Conservation (phyloP, 2,113 vertebrate genomes). For the Thymallus thymallus region DNA sequence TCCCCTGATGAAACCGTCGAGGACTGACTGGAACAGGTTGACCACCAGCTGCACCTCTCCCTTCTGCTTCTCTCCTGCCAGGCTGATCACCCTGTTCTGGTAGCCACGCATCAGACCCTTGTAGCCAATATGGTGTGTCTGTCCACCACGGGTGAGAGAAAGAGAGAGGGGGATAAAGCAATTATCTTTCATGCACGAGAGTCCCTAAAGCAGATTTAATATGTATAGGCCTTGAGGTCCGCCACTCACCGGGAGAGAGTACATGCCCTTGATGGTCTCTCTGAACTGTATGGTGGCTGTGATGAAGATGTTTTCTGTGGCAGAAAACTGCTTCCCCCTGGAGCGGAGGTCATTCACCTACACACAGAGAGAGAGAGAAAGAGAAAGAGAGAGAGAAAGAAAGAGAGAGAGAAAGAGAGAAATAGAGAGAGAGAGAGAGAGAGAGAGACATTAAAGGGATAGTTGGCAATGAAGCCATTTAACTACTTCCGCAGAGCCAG, state of each 20-base stretch:
- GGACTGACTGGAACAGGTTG: constrained; percentile 93
- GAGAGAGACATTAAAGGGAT: too few relatives aligned
- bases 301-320: constrained; percentile 87
- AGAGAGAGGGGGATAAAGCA: neutral
- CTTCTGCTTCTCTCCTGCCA: constrained; percentile 84
- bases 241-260: constrained; percentile 86
- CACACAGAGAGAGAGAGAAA: neutral
- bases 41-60: constrained; percentile 89
- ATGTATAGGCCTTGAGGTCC: neutral
- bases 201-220: neutral
- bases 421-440: too few relatives aligned
- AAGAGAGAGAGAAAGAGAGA: too few relatives aligned
- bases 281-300: constrained; percentile 91
- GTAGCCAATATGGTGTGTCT: constrained; percentile 92
- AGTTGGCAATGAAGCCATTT: too few relatives aligned
- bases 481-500: too few relatives aligned
- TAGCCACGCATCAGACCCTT: constrained; percentile 90
- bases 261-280: constrained; percentile 92
- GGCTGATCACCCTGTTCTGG: constrained; percentile 84
- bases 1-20: constrained; percentile 91
- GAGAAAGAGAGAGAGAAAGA: too few relatives aligned
- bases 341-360: constrained; percentile 95
- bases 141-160: neutral
- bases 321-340: constrained; percentile 80
- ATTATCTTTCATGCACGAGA: too few relatives aligned